Evolutionary conservation across 2,888 invertebrate genomes (phyloP).

Genomic region (Microplitis deprimator): DNA sequence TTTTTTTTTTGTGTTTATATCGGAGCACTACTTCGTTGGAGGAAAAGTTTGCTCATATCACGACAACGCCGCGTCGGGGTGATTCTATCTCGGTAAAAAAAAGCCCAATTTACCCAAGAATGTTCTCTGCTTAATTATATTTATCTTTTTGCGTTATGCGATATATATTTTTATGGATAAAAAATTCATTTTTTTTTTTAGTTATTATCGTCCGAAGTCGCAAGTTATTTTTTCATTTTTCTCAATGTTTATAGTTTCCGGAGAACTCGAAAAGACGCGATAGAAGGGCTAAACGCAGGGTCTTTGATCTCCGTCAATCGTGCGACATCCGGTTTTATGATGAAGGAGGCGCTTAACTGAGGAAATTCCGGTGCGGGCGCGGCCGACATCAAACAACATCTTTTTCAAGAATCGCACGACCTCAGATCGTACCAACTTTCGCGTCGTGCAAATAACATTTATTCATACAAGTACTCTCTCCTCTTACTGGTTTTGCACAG

Average conservation of each 20-base stretch:
- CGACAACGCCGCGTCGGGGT: slow-evolving; percentile 35
- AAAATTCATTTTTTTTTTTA: slow-evolving; percentile 8
- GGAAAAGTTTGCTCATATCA: slow-evolving; percentile 39
- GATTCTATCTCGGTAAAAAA: slow-evolving; percentile 60
- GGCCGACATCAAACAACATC: slow-evolving; percentile 49
- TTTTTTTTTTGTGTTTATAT: slow-evolving; percentile 50
- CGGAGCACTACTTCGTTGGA: slow-evolving; percentile 7
- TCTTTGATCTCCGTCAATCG: slow-evolving; percentile 52
- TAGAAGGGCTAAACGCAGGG: slow-evolving; percentile 20
- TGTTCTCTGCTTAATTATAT: slow-evolving; percentile 58
- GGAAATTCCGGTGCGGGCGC: slow-evolving; percentile 44
- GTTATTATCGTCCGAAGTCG: slow-evolving; percentile 25
- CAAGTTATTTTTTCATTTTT: slow-evolving; percentile 7
- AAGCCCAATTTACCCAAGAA: slow-evolving; percentile 64
- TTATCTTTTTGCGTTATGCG: slow-evolving; percentile 30
- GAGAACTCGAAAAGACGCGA: background rate
- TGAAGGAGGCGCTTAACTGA: slow-evolving; percentile 37
- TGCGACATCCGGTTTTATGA: slow-evolving; percentile 48
- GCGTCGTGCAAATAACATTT: background rate
- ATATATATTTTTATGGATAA: slow-evolving; percentile 9
- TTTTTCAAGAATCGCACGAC: slow-evolving; percentile 27
- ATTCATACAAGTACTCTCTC: background rate
- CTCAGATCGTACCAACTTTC: slow-evolving; percentile 6
- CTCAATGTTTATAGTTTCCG: slow-evolving; percentile 31
- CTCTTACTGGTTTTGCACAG: background rate